Percentiles rank a stretch among this genome's conserved stretches.
Evolutionary conservation across 2,888 invertebrate genomes (phyloP).

Genomic region (Stegophylla sp.): DNA sequence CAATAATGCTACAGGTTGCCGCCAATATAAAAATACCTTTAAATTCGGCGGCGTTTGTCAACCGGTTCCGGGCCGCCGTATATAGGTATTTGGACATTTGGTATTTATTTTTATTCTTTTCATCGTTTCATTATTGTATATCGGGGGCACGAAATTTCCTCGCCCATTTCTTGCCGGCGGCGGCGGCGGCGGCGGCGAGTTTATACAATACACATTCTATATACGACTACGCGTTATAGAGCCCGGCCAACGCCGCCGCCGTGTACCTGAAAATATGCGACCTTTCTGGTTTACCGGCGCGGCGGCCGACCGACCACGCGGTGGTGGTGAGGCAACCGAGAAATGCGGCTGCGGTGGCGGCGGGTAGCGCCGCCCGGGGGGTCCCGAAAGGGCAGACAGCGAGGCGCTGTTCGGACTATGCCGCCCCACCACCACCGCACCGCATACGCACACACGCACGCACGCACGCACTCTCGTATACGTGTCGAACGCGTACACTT

Average conservation of each 20-base stretch:
- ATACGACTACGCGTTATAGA: too few species aligned
- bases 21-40: not conserved
- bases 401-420: constrained; percentile 53
- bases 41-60: not conserved
- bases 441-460: not conserved
- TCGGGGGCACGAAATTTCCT: constrained; percentile 51
- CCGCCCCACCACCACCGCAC: constrained; percentile 2
- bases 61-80: constrained; percentile 14
- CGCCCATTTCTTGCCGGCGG: not conserved
- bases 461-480: not conserved
- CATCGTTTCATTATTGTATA: not conserved
- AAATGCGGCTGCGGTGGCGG: not conserved
- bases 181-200: not conserved
- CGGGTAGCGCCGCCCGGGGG: constrained; percentile 46
- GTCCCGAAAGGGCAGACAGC: constrained; percentile 56
- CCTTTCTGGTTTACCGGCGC: constrained; percentile 56
- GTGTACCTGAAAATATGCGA: constrained; percentile 58
- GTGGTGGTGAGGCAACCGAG: not conserved
- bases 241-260: not conserved
- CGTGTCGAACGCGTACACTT: not conserved
- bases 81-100: not conserved
- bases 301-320: not conserved
- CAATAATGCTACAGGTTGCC: not conserved
- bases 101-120: constrained; percentile 19
- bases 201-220: constrained; percentile 1